Evolutionary conservation across 2,113 vertebrate species (phyloP).

Genomic region (Andinoacara biseriatus): DNA sequence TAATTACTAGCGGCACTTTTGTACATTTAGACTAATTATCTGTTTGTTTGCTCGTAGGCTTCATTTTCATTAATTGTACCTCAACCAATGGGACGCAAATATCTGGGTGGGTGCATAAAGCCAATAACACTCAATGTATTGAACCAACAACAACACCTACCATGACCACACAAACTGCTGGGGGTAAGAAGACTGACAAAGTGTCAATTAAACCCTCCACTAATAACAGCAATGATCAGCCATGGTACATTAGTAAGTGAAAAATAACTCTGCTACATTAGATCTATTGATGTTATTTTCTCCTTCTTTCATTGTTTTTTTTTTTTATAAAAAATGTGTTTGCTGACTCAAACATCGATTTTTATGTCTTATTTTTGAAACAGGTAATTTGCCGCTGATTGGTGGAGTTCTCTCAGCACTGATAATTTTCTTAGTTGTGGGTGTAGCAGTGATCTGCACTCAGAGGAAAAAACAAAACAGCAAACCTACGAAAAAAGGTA

Average conservation of each 20-base stretch:
- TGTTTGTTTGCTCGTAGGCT: not conserved
- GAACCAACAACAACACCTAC: not conserved
- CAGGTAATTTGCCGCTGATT: accelerated
- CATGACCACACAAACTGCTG: not conserved
- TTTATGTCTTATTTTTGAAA: not conserved
- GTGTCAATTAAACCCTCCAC: not conserved
- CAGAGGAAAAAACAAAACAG: conserved; percentile 30
- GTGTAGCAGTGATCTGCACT: not conserved
- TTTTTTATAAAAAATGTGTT: not conserved
- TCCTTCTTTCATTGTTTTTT: not conserved
- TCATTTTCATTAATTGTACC: not conserved
- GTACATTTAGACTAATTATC: too few species aligned
- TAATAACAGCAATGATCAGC: not conserved
- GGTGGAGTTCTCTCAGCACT: conserved; percentile 17
- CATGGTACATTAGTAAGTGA: conserved; percentile 52
- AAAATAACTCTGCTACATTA: not conserved
- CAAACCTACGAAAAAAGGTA: conserved; percentile 1
- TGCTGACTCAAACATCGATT: not conserved
- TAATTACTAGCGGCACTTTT: too few species aligned
- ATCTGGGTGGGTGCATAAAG: not conserved
- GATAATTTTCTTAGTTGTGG: conserved; percentile 10
- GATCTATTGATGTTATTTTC: not conserved
- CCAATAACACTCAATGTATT: not conserved
- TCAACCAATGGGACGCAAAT: not conserved
- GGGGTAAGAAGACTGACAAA: not conserved